phyloP scores from a whole-genome alignment of 2,888 invertebrate genomes.

The Cremastinae sp. region DNA sequence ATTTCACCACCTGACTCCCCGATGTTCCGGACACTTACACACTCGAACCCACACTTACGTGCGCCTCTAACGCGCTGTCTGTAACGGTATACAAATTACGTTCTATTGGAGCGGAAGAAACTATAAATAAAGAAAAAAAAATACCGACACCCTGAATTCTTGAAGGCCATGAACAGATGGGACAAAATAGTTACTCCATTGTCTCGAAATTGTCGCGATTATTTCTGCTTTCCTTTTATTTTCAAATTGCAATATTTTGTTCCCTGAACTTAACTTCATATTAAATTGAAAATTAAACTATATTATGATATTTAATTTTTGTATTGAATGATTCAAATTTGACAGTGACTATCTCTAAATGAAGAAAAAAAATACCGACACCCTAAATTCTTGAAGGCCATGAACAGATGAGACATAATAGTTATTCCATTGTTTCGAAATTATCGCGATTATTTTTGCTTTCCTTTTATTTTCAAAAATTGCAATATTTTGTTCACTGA shows the following conservation, averaged over 20 bases:
- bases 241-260: no score
- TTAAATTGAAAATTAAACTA: no score
- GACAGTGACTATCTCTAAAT: no score
- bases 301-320: no score
- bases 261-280: no score
- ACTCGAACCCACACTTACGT: slow-evolving; percentile 12
- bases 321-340: no score
- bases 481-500: no score
- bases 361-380: slow-evolving; percentile 5
- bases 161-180: slow-evolving; percentile 37
- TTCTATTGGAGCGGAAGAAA: slow-evolving; percentile 52
- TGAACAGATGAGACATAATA: slow-evolving; percentile 34
- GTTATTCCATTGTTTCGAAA: neutral
- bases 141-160: slow-evolving; percentile 20
- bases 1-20: slow-evolving; percentile 64
- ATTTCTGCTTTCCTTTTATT: neutral
- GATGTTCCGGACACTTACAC: slow-evolving; percentile 14
- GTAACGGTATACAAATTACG: slow-evolving; percentile 55
- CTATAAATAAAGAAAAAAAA: slow-evolving; percentile 26
- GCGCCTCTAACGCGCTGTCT: neutral
- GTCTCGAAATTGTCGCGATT: neutral
- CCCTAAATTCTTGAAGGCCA: slow-evolving; percentile 22
- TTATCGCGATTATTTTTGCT: neutral
- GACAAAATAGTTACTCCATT: neutral
- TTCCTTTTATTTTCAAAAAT: no score